Evolutionary conservation across 2,113 vertebrate species (phyloP), one percentile per base, ranked within the genome.

Genomic region (Mormyrus lacerda): DNA sequence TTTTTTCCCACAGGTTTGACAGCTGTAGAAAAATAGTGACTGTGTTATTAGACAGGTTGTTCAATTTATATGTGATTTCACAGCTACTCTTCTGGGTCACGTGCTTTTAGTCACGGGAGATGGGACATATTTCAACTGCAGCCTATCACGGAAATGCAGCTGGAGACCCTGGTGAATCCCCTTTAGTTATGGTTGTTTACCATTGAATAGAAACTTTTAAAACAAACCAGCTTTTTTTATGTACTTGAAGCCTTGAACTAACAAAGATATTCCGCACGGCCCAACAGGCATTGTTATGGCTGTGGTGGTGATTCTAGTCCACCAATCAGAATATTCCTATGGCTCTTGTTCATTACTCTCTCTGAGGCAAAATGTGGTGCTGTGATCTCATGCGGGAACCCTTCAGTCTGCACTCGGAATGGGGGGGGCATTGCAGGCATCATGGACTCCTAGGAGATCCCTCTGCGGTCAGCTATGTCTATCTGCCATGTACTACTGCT

Each of bases 31-130:
- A 69, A 69, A 69, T 31, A 79, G 73, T 13, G 73, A 42, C 15
- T 79, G 35, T 79, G 73, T 79, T 79, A 79, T 79, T 42, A 79
- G 61, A 69, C 61, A 31, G 73, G 73, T 79, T 79, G 73, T 79
- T 42, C 73, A 79, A 79, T 79, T 79, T 79, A 42, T 17, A 79
- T 79, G 73, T 42, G 73, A 79, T 79, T 79, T 79, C 73, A 79
- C 73, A 79, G 73, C 42, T 79, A 79, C 73, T 79, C 35, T 79
- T 79, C 15, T 35, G 35, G 31, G 73, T 79, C 73, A 42, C 73
- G 35, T 79, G 73, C 35, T 39, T 79, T 79, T 42, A 42, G 73
- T 79, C 35, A 42, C 73, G 73, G 73, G 73, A 79, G 73, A 79
- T 10, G 17, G 73, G 35, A 42, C 15, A 8, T 42, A 79, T 79